Base-by-base conservation (phyloP, 2,113 vertebrate species). In the Nyctibius bracteatus region DNA sequence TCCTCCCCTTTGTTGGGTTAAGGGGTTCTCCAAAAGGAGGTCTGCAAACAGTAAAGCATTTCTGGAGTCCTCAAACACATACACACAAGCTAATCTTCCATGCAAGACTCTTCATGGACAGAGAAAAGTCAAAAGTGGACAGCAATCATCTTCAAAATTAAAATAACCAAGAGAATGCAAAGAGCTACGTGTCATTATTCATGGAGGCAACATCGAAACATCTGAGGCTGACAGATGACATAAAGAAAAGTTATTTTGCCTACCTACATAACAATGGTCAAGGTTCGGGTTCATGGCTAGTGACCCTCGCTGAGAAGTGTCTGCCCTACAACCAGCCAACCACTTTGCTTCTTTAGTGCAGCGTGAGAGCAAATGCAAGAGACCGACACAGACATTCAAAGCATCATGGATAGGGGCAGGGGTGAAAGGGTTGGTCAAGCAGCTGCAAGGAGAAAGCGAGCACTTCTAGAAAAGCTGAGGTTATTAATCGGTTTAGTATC, bases 301-400 rank as follows among this genome's bases (percentile, higher is more conserved):
- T 99, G 99, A 99, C 99, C 99, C 98, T 98, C 98, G 98, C 99
- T 98, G 99, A 98, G 98, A 98, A 98, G 98, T 97, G 99, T 99
- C 99, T 99, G 99, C 99, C 98, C 99, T 99, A 99, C 98, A 99
- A 99, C 99, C 98, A 98, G 98, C 99, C 99, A 99, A 99, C 99
- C 99, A 96, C 98, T 99, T 99, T 98, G 99, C 99, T 99, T 99
- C 98, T 99, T 99, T 98, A 98, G 98, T 98, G 99, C 98, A 98
- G 99, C 98, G 98, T 98, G 98, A 99, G 99, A 99, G 98, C 99
- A 99, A 99, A 99, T 98, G 99, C 98, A 99, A 99, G 98, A 99
- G 98, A 99, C 99, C 98, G 98, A 99, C 98, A 98, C 97, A 99
- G 99, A 99, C 99, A 99, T 98, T 99, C 98, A 99, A 99, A 99